Evolutionary conservation across 2,797 vertebrate species (phyloP).

Genomic region (Eleutherodactylus coqui): DNA sequence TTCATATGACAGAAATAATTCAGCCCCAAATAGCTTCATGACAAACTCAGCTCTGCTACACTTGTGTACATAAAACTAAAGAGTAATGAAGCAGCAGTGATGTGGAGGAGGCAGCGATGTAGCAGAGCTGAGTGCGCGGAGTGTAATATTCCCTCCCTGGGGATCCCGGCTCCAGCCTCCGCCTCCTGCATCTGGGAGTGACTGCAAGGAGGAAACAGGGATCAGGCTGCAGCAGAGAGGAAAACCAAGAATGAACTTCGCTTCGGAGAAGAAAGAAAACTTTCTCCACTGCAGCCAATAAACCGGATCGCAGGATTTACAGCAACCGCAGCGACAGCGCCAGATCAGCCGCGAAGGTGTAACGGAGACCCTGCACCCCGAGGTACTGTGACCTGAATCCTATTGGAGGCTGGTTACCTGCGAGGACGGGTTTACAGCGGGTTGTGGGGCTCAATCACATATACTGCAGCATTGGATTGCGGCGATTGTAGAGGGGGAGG

Average conservation of each 20-base stretch:
- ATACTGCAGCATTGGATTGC: no score
- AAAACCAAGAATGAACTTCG: neutral
- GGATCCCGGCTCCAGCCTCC: slow-evolving; percentile 33
- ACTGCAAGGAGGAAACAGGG: slow-evolving; percentile 31
- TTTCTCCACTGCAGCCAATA: neutral
- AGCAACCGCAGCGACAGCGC: neutral
- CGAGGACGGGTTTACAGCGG: no score
- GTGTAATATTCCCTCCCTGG: slow-evolving; percentile 11
- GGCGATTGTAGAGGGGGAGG: no score
- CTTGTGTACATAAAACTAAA: neutral
- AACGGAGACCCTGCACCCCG: neutral
- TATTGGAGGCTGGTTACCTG: no score
- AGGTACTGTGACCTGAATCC: neutral
- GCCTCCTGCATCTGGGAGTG: slow-evolving; percentile 51
- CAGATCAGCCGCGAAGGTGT: neutral
- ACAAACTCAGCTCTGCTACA: neutral
- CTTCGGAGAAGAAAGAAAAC: neutral
- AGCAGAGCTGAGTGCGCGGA: neutral
- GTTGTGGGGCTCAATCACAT: no score
- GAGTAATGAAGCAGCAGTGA: neutral
- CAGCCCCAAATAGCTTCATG: no score
- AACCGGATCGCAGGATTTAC: neutral
- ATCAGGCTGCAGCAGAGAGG: neutral
- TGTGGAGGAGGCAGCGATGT: neutral
- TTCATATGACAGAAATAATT: neutral